Conservation (phyloP, 2,113 vertebrate species). For the Cynopterus brachyotis region DNA sequence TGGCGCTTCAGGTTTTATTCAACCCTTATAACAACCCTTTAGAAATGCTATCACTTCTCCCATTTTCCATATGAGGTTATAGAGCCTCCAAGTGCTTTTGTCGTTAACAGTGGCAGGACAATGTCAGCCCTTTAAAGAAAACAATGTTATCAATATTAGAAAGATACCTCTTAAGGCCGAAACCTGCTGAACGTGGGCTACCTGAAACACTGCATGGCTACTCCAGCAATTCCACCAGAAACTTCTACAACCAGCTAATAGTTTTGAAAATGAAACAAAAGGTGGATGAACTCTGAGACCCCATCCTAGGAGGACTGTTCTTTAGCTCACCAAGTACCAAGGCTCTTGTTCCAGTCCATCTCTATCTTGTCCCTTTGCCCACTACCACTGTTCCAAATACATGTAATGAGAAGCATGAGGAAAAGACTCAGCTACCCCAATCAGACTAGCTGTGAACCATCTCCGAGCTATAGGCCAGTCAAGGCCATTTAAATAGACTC, state of each 20-base stretch:
- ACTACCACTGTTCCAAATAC: background rate
- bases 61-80: background rate
- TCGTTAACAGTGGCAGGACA: background rate
- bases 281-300: background rate
- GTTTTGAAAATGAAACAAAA: background rate
- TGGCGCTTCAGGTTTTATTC: background rate
- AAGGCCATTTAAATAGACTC: background rate
- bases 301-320: background rate
- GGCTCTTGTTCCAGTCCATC: background rate
- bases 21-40: background rate
- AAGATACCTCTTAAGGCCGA: background rate
- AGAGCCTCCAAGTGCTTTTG: background rate
- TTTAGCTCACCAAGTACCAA: background rate
- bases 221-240: background rate
- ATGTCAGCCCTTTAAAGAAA: background rate
- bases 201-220: background rate
- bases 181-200: background rate
- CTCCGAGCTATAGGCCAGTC: background rate
- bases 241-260: background rate
- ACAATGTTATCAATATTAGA: background rate
- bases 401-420: background rate
- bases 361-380: background rate
- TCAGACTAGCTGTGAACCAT: background rate
- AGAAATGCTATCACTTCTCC: background rate
- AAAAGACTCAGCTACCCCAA: background rate